A percentile compares a stretch with the other conserved stretches of the same genome.
Evolutionary conservation across 2,113 vertebrate species (phyloP).

Genomic region (Cryptotis parvus): DNA sequence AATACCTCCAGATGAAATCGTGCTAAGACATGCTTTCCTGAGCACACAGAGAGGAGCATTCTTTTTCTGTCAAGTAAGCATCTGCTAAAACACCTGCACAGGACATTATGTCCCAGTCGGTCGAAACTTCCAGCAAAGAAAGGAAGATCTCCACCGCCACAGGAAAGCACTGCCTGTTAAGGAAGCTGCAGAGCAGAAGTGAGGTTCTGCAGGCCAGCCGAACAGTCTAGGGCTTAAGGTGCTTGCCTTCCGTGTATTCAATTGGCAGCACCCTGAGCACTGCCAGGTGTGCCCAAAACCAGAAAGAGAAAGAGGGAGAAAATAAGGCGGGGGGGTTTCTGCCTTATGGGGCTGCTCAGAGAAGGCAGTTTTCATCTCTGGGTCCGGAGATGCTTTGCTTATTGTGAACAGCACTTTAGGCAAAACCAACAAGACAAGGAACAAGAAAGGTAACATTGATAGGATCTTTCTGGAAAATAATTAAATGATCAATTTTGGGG

Average conservation of each 20-base stretch:
- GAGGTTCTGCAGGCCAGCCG: not conserved
- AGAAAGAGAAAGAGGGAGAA: too few species aligned
- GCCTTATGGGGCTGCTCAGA: not conserved
- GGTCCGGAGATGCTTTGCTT: not conserved
- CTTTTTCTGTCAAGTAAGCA: constrained; percentile 2
- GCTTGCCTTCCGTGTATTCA: too few species aligned
- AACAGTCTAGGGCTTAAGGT: too few species aligned
- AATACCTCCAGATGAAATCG: constrained; percentile 33
- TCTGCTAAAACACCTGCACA: constrained; percentile 22
- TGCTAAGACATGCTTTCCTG: not conserved
- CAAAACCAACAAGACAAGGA: not conserved
- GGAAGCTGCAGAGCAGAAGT: not conserved
- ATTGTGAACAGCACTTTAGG: not conserved
- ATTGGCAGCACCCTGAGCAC: too few species aligned
- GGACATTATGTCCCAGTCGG: not conserved
- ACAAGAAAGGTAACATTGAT: not conserved
- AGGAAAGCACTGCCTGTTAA: not conserved
- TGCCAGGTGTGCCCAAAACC: too few species aligned
- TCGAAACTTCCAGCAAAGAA: constrained; percentile 29
- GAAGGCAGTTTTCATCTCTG: not conserved
- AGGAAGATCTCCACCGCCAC: not conserved
- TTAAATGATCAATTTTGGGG: not conserved
- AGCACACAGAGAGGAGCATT: not conserved
- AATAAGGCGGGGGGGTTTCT: not conserved
- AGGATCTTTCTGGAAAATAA: not conserved